Percentiles rank a stretch among this genome's conserved stretches.
These are phyloP conservation scores for Etheostoma spectabile DNA, from an alignment of 2,113 vertebrate genomes.

Conservation along the genomic window DNA sequence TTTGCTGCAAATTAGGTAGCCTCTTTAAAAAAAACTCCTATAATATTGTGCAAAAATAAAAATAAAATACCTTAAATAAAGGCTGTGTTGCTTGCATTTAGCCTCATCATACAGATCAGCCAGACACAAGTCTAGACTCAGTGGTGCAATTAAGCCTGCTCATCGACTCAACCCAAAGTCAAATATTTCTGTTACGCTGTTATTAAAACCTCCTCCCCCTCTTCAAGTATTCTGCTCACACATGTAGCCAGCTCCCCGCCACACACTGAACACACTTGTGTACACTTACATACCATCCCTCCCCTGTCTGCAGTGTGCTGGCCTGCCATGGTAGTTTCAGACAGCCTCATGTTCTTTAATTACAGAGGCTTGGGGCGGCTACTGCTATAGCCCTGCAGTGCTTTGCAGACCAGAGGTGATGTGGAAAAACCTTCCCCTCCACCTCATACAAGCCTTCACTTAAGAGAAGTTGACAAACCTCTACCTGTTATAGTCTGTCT, in stretches of 20 bases:
- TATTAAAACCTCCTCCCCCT: constrained; percentile 41
- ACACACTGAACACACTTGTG: constrained; percentile 25
- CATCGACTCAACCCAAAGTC: constrained; percentile 27
- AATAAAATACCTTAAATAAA: constrained; percentile 3
- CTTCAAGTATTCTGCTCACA: constrained; percentile 42
- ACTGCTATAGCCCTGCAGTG: constrained; percentile 48
- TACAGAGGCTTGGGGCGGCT: constrained; percentile 55
- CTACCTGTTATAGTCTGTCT: constrained; percentile 24
- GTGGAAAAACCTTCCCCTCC: constrained; percentile 31
- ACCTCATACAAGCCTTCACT: constrained; percentile 39
- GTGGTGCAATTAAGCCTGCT: constrained; percentile 37
- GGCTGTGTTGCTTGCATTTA: background rate
- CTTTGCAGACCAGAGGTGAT: constrained; percentile 51
- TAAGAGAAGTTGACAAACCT: constrained; percentile 35
- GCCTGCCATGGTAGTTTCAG: constrained; percentile 55
- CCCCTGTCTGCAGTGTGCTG: constrained; percentile 54
- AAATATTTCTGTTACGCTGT: constrained; percentile 36
- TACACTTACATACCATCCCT: constrained; percentile 29
- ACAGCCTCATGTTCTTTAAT: constrained; percentile 69
- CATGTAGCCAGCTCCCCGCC: background rate
- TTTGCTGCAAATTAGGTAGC: constrained; percentile 11
- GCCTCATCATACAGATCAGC: constrained; percentile 4
- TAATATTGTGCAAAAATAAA: background rate
- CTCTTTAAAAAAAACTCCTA: background rate
- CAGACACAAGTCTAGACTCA: constrained; percentile 12